Percentiles rank a stretch among this genome's conserved stretches.
Evolutionary conservation across 2,797 vertebrate species (phyloP).

Genomic region (Avahi laniger): DNA sequence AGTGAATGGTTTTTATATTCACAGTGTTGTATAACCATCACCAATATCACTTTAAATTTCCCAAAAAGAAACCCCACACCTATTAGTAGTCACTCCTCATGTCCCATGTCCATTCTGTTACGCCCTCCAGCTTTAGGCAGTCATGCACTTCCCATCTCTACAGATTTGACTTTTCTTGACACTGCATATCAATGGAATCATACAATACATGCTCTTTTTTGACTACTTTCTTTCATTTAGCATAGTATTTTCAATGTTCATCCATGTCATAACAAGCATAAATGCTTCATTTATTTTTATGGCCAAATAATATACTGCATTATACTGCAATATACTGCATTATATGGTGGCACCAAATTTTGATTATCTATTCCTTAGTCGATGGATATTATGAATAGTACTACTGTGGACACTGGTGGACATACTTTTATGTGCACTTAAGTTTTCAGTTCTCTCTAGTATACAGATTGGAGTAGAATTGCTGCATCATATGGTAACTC

Average conservation of each 20-base stretch:
- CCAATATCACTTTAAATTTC: not conserved
- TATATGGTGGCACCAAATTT: not conserved
- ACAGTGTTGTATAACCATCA: rapidly evolving
- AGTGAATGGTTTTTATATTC: not conserved
- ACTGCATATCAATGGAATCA: not conserved
- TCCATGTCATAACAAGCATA: not conserved
- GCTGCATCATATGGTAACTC: not conserved
- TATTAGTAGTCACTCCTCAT: no score
- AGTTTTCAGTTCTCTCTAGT: not conserved
- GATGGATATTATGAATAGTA: not conserved
- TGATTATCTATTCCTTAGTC: not conserved
- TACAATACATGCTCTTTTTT: not conserved
- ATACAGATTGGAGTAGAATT: not conserved
- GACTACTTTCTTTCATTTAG: not conserved
- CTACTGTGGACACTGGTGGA: not conserved
- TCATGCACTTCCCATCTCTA: not conserved
- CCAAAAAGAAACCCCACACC: not conserved
- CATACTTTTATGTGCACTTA: not conserved
- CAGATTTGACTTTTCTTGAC: not conserved
- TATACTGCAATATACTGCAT: not conserved
- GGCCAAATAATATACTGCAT: not conserved
- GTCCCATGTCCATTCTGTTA: rapidly evolving
- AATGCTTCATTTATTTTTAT: not conserved
- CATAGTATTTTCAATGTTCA: not conserved
- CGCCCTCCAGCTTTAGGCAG: not conserved